Percentiles rank a stretch among this genome's conserved stretches.
Conservation (phyloP, 2,113 vertebrate species). For the Alethe diademata region DNA sequence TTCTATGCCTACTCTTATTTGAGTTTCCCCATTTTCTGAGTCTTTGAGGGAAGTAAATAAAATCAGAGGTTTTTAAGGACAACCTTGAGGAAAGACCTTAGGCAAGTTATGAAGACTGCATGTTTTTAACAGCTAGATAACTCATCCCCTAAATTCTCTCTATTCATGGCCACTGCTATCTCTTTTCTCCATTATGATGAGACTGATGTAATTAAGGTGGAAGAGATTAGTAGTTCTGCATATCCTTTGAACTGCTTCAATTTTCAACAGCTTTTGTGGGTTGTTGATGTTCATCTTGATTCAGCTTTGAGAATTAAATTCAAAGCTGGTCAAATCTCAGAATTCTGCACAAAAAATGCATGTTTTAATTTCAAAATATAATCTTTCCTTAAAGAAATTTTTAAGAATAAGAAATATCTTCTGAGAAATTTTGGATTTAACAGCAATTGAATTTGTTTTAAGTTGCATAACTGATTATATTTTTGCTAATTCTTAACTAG, state of each 20-base stretch:
- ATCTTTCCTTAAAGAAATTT: neutral
- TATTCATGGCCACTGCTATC: neutral
- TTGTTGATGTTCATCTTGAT: neutral
- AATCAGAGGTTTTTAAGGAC: neutral
- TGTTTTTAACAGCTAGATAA: neutral
- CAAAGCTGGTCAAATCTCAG: neutral
- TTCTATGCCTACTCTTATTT: neutral
- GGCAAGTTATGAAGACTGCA: neutral
- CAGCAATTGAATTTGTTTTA: neutral
- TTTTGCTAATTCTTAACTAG: neutral
- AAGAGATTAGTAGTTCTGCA: neutral
- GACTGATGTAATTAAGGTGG: neutral
- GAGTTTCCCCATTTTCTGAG: neutral
- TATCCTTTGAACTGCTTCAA: neutral
- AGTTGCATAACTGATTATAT: neutral
- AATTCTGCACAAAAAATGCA: neutral
- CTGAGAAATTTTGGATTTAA: neutral
- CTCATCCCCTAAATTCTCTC: neutral
- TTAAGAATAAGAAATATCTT: neutral
- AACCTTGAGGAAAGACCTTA: neutral
- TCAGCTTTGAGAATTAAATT: neutral
- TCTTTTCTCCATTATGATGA: neutral
- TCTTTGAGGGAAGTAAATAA: neutral
- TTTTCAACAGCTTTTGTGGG: neutral
- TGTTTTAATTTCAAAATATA: neutral